Percentiles rank a stretch among this genome's conserved stretches.
phyloP scores from a whole-genome alignment of 2,888 invertebrate species.

The Oscheius myriophilus region DNA sequence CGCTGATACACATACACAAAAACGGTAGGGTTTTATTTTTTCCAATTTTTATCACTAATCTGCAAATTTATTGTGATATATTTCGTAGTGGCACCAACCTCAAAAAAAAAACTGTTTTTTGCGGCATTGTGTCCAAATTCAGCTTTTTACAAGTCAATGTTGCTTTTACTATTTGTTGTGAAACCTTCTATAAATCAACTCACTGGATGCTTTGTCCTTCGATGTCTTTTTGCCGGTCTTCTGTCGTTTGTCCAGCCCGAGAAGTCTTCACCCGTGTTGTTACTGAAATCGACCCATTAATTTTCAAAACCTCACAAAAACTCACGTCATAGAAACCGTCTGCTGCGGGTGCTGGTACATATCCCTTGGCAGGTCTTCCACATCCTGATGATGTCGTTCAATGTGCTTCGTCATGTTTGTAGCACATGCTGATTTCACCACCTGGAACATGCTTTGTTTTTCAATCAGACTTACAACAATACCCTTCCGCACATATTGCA shows the following conservation, averaged over 20 bases:
- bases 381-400: constrained; percentile 29
- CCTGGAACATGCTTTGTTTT: background rate
- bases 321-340: background rate
- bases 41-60: too few relatives aligned
- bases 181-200: background rate
- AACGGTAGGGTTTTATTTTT: too few relatives aligned
- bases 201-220: constrained; percentile 39
- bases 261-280: too few relatives aligned
- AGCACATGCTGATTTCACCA: constrained; percentile 30
- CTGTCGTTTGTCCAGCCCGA: constrained; percentile 17
- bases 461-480: background rate
- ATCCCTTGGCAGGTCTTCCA: background rate
- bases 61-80: too few relatives aligned
- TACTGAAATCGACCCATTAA: too few relatives aligned
- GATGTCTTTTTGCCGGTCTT: constrained; percentile 28
- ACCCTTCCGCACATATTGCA: constrained; percentile 24
- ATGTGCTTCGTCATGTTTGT: constrained; percentile 32
- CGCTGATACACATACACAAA: too few relatives aligned
- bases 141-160: too few relatives aligned
- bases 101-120: too few relatives aligned
- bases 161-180: too few relatives aligned
- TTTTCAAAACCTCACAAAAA: background rate
- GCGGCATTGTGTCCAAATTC: too few relatives aligned
- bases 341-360: background rate
- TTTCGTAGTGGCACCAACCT: too few relatives aligned